These are phyloP conservation scores for Etheostoma nigrum DNA, from an alignment of 2,797 vertebrate genomes.

Conservation along the genomic window DNA sequence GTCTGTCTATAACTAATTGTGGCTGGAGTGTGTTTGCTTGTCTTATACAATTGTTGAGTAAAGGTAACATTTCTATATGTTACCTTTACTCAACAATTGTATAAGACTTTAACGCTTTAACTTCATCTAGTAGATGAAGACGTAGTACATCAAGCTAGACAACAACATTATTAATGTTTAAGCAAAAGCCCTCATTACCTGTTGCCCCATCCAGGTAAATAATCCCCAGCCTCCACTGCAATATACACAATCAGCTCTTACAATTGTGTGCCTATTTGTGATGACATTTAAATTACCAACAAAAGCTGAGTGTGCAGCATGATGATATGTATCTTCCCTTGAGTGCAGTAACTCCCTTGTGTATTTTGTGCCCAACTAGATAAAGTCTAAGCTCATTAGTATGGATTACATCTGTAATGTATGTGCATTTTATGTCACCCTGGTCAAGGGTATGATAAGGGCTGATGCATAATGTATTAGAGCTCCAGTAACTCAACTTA, in stretches of 20 bases:
- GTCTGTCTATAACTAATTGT: neutral
- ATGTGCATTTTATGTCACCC: constrained; percentile 77
- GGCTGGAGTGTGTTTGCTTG: constrained; percentile 7
- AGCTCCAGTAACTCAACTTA: constrained; percentile 50
- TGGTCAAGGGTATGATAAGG: constrained; percentile 76
- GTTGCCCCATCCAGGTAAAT: constrained; percentile 33
- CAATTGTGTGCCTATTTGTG: constrained; percentile 32
- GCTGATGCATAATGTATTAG: constrained; percentile 81
- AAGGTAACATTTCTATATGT: constrained; percentile 2
- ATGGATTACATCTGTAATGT: constrained; percentile 84
- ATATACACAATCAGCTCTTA: constrained; percentile 29
- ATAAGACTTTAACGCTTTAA: too few relatives aligned
- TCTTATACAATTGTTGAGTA: constrained; percentile 1
- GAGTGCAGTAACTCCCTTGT: constrained; percentile 54
- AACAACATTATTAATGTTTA: constrained; percentile 20
- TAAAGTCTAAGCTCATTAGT: constrained; percentile 81
- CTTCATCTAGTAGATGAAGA: neutral
- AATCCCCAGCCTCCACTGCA: constrained; percentile 31
- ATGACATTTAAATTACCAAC: constrained; percentile 59
- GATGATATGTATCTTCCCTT: constrained; percentile 69
- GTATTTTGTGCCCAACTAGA: constrained; percentile 57
- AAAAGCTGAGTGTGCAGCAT: constrained; percentile 21
- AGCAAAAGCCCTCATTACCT: constrained; percentile 3
- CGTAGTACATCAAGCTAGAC: neutral
- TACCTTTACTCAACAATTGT: too few relatives aligned